Evolutionary conservation across 1,140 invertebrate species (phyloP).

Genomic region (Brachystomella parvula): DNA sequence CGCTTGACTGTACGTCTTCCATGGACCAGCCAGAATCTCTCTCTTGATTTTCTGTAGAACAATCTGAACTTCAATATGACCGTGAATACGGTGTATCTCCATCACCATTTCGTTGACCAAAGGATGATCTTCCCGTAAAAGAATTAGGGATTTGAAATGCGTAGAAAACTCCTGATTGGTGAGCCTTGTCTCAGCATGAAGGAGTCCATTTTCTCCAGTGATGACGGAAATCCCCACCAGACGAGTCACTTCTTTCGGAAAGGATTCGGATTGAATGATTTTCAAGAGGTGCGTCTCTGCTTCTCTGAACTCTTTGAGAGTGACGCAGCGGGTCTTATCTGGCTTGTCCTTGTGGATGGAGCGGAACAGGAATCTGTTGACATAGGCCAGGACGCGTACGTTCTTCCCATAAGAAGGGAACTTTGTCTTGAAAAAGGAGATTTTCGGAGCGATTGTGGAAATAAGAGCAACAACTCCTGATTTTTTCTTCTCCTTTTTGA

Average conservation of each 20-base stretch:
- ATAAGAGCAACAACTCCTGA: neutral
- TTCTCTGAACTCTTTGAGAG: neutral
- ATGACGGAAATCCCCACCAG: neutral
- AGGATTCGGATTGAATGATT: neutral
- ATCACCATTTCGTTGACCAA: neutral
- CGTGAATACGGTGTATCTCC: neutral
- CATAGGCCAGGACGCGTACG: neutral
- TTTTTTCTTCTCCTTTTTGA: conserved; percentile 2
- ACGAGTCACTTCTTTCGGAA: neutral
- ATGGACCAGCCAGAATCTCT: conserved; percentile 9
- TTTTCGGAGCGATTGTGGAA: neutral
- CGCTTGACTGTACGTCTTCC: conserved; percentile 11
- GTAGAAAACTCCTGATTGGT: neutral
- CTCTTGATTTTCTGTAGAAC: neutral
- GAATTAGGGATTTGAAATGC: conserved; percentile 15
- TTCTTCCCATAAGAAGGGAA: neutral
- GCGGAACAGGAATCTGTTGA: neutral
- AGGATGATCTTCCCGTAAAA: conserved; percentile 10
- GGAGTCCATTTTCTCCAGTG: neutral
- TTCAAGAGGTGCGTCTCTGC: neutral
- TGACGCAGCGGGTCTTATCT: too few species aligned
- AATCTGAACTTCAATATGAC: neutral
- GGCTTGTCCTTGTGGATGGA: neutral
- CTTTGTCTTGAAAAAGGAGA: neutral
- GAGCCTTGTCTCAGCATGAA: neutral